phyloP scores from a whole-genome alignment of 2,113 vertebrate species.

The Pteronura brasiliensis region DNA sequence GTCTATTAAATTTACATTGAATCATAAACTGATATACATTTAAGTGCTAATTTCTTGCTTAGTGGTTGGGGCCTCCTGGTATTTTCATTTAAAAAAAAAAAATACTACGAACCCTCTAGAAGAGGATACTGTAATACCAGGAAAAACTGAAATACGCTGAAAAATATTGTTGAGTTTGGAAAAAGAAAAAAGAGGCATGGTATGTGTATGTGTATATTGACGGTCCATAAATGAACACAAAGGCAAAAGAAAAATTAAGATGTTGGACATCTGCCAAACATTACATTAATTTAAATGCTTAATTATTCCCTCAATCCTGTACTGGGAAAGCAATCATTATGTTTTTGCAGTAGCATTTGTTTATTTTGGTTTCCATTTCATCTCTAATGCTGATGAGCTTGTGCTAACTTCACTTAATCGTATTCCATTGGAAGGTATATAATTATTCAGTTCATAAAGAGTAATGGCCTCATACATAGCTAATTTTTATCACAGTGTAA shows the following conservation, averaged over 20 bases:
- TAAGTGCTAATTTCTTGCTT: constrained; percentile 20
- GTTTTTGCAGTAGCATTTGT: constrained; percentile 29
- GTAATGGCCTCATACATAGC: not conserved
- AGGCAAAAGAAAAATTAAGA: constrained; percentile 48
- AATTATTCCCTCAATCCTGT: constrained; percentile 46
- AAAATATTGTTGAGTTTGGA: constrained; percentile 34
- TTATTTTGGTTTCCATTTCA: constrained; percentile 55
- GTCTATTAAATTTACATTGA: not conserved
- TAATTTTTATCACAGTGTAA: constrained; percentile 20
- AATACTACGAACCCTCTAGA: not conserved
- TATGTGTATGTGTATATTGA: not conserved
- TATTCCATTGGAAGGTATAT: constrained; percentile 38
- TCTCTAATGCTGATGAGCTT: constrained; percentile 37
- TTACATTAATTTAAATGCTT: constrained; percentile 62
- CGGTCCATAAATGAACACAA: constrained; percentile 39
- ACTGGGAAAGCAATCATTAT: constrained; percentile 40
- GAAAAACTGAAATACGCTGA: constrained; percentile 12
- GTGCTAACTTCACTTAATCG: constrained; percentile 39
- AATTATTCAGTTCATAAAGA: constrained; percentile 38
- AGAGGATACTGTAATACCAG: not conserved
- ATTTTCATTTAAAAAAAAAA: not conserved
- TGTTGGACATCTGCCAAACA: constrained; percentile 39
- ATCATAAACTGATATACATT: not conserved
- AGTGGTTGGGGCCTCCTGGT: not conserved
- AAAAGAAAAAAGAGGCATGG: constrained; percentile 28